Conservation (phyloP, 2,888 invertebrate genomes). For the Amphipyra tragopoginis region DNA sequence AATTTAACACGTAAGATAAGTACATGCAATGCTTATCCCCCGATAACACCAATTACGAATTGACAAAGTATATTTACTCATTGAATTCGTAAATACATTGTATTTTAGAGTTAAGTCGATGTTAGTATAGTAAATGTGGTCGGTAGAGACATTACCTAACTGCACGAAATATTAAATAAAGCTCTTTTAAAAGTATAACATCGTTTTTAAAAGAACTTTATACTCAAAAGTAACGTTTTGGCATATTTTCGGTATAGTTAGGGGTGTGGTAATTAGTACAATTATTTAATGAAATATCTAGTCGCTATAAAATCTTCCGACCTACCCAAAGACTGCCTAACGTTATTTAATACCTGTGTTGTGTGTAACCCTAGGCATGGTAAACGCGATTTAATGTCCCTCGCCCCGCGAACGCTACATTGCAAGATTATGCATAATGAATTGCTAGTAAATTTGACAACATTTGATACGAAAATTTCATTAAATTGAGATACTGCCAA, state of each 20-base stretch:
- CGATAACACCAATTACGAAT: conserved; percentile 79
- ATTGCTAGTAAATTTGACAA: too few relatives aligned
- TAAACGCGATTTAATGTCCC: conserved; percentile 72
- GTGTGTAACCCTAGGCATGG: conserved; percentile 81
- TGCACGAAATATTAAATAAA: conserved; percentile 51
- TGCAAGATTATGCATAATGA: conserved; percentile 69
- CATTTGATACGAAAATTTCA: too few relatives aligned
- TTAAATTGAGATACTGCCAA: conserved; percentile 17
- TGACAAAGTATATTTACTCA: conserved; percentile 67
- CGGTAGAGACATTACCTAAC: conserved; percentile 78
- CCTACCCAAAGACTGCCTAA: conserved; percentile 90
- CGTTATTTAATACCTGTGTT: conserved; percentile 82
- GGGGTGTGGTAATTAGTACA: conserved; percentile 76
- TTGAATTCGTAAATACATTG: conserved; percentile 64
- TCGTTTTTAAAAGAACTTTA: conserved; percentile 28
- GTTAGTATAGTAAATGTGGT: conserved; percentile 87
- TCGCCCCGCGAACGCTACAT: conserved; percentile 79
- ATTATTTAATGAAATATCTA: conserved; percentile 75
- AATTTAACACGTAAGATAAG: conserved; percentile 63
- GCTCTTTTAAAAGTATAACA: conserved; percentile 50
- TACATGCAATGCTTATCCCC: conserved; percentile 69
- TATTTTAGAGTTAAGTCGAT: conserved; percentile 77
- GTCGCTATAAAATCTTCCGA: conserved; percentile 89
- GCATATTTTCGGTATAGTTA: conserved; percentile 75
- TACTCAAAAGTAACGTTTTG: conserved; percentile 62